phyloP scores from a whole-genome alignment of 2,888 invertebrate genomes.

The Pseudanteris insignis region DNA sequence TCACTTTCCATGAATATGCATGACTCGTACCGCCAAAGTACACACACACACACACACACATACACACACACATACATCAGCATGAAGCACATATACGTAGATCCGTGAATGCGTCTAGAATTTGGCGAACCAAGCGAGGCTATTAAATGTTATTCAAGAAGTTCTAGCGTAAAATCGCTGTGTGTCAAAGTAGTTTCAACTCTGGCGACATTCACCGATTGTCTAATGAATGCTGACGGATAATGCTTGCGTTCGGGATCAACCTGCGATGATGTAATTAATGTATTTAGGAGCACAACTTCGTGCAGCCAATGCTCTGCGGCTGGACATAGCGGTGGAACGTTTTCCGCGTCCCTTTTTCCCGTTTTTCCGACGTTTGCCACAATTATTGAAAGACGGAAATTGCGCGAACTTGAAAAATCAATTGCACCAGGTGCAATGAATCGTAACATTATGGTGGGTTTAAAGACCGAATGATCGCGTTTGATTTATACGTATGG shows the following conservation, averaged over 20 bases:
- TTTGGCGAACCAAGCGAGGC: slow-evolving; percentile 35
- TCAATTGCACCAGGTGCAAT: background rate
- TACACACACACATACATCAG: slow-evolving; percentile 17
- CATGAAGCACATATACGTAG: slow-evolving; percentile 25
- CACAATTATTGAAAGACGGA: slow-evolving; percentile 6
- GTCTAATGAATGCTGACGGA: slow-evolving; percentile 41
- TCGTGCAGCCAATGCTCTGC: slow-evolving; percentile 5
- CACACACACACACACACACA: no score
- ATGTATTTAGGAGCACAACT: slow-evolving; percentile 25
- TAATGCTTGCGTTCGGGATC: slow-evolving; percentile 30
- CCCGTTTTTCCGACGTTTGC: slow-evolving; percentile 16
- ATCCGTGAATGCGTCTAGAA: slow-evolving; percentile 25
- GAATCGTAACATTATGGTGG: no score
- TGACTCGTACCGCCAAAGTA: slow-evolving; percentile 36
- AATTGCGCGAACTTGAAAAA: background rate
- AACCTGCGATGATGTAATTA: slow-evolving; percentile 31
- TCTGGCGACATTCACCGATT: slow-evolving; percentile 34
- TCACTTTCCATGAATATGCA: slow-evolving; percentile 63
- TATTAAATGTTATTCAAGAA: slow-evolving; percentile 42
- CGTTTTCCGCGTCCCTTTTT: slow-evolving; percentile 8
- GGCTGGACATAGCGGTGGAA: slow-evolving; percentile 15
- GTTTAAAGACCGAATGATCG: no score
- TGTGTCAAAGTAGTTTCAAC: slow-evolving; percentile 41
- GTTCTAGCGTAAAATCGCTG: slow-evolving; percentile 38
- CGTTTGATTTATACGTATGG: no score